Base-by-base conservation (phyloP, 2,113 vertebrate species). In the Drymodes brunneopygia region DNA sequence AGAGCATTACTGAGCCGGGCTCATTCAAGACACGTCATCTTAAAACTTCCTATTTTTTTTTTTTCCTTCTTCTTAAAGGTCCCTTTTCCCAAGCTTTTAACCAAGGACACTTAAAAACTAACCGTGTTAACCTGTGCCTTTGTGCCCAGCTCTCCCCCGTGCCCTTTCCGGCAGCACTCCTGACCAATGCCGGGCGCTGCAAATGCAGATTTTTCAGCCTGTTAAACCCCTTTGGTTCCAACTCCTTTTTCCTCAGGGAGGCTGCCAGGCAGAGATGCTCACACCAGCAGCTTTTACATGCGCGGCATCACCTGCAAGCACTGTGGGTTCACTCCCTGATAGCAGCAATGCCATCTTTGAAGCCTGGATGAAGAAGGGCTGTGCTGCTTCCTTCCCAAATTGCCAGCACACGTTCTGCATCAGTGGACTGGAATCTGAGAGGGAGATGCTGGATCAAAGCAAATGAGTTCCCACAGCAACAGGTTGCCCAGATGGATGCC, bases 161-260 rank as follows among this genome's bases (percentile, higher is more conserved):
- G 51, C 38, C 47, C 75, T 77, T 42, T 38, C 35, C 6, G 0
- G 61, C 50, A 67, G 38, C 61, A 82, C 54, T 60, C 31, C 42
- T 0, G 2, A 38, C 1, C 0, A 31, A 51, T 0, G 1, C 29
- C 14, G 7, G 40, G 58, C 0, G 0, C 47, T 81, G 77, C 47
- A 75, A 61, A 82, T 2, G 24, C 25, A 50, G 35, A 47, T 51
- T 50, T 69, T 81, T 80, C 11, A 95, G 48, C 51, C 21, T 3
- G 6, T 33, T 28, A 40, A 84, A 90, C 36, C n/a, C 3, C n/a
- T 78, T 40, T 79, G 73, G 36, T 57, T 93, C 60, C 57, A 81
- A 57, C 31, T 87, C 48, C 33, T 11, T 85, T 72, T 22, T 45
- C 28, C 86, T 79, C 1, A 29, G 36, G 73, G 79, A 75, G 82